Conservation (phyloP, 1,140 invertebrate genomes). For the Maconellicoccus hirsutus region DNA sequence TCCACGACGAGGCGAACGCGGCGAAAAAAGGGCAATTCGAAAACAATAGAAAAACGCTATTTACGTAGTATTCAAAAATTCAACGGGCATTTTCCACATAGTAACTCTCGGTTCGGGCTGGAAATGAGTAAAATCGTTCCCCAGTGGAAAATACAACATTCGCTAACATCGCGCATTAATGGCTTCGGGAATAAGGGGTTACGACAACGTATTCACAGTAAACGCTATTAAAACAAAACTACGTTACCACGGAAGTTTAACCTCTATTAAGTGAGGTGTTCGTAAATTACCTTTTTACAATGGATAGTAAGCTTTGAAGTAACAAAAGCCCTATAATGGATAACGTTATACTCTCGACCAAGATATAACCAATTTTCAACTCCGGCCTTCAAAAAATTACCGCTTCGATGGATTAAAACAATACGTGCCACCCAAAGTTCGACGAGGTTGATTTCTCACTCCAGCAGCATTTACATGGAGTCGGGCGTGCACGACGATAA, state of each 20-base stretch:
- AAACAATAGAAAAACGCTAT: neutral
- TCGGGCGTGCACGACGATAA: neutral
- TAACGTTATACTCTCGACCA: neutral
- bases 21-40: neutral
- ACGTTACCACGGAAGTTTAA: slow-evolving; percentile 8
- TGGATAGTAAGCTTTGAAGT: neutral
- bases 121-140: neutral
- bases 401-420: slow-evolving; percentile 3
- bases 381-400: neutral
- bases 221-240: slow-evolving; percentile 9
- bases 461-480: neutral
- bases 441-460: neutral
- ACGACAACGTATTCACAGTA: neutral
- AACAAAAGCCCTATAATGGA: neutral
- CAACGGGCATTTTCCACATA: neutral
- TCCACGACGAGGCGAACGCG: too few species aligned
- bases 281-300: slow-evolving; percentile 7
- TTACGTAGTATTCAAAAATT: neutral
- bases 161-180: slow-evolving; percentile 7
- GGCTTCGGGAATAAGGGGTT: slow-evolving; percentile 2
- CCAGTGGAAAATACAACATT: neutral
- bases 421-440: neutral
- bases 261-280: slow-evolving; percentile 7
- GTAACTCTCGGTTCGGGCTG: neutral
- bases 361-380: neutral